Base-by-base conservation (phyloP, 2,888 invertebrate genomes). In the Mechanitis mazaeus region DNA sequence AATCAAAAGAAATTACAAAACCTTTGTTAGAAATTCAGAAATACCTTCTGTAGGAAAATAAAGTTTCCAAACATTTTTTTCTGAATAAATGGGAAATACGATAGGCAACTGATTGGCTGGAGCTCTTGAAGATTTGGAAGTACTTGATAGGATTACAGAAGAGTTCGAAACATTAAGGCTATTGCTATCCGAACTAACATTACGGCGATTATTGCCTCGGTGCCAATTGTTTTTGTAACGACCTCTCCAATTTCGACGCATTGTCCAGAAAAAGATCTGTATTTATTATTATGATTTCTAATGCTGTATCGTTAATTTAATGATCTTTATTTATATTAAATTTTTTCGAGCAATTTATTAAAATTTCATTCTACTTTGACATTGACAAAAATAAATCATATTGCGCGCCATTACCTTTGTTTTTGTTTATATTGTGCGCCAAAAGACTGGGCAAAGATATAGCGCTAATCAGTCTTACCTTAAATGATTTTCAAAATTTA, bases 1-100 rank as follows among this genome's bases (percentile, higher is more conserved):
- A 31, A 50, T 50, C 4, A 9, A 11, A 31, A 31, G 9, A 9
- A 28, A 31, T 7, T 42, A 11, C 11, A 5, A 42, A 42, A 42
- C 7, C 42, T 9, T 9, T 42, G 7, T 42, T 31, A 50, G 50
- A 31, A 50, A 50, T 7, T 9, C 11, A 50, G 28, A 75, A 60
- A 71, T 80, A 93, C 94, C 92, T 90, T 94, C 93, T 60, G 92
- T 89, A 46, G 94, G 92, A 79, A 96, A 95, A 84, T 97, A 97
- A 7, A 95, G 83, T 68, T 93, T 93, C 95, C 96, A 96, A 31
- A 94, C 93, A 69, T 92, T 90, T 78, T 94, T 94, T 64, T 73
- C 77, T 59, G 69, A 65, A 61, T 72, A 74, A 56, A 87, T 66
- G 45, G 82, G 74, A 9, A 88, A 69, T 45, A 84, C 75, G 61